A percentile compares a stretch with the other conserved stretches of the same genome.
phyloP scores from a whole-genome alignment of 2,888 invertebrate genomes.

The Tridacna crocea region DNA sequence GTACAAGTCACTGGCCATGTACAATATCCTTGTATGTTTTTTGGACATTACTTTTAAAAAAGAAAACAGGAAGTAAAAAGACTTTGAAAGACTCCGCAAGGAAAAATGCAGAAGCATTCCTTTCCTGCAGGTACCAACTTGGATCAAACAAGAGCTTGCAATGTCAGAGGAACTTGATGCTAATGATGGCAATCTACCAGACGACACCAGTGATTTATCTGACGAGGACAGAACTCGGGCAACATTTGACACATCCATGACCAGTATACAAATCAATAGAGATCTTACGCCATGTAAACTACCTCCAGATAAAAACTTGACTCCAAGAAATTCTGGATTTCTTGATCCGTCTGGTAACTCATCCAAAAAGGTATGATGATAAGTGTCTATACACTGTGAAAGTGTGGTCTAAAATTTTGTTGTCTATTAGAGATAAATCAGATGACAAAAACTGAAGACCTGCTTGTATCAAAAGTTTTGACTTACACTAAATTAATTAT shows the following conservation, averaged over 20 bases:
- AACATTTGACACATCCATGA: constrained; percentile 77
- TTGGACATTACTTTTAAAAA: no score
- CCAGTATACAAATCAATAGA: constrained; percentile 80
- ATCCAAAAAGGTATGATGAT: constrained; percentile 27
- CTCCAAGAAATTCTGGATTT: constrained; percentile 44
- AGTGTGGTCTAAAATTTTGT: background rate
- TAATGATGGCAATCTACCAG: constrained; percentile 76
- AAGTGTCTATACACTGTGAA: background rate
- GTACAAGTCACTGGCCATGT: no score
- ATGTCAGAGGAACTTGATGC: constrained; percentile 62
- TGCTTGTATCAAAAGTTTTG: no score
- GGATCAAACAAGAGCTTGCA: constrained; percentile 81
- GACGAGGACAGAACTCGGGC: constrained; percentile 61
- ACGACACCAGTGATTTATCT: constrained; percentile 76
- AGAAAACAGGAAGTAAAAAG: no score
- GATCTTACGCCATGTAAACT: constrained; percentile 69
- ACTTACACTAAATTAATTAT: no score
- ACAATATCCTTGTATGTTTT: no score
- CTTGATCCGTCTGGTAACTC: background rate
- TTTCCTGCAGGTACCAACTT: constrained; percentile 77
- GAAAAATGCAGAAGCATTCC: background rate
- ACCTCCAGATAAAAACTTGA: constrained; percentile 46
- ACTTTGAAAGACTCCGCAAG: no score
- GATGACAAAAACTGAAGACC: no score
- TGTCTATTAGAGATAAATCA: no score